A percentile compares a stretch with the other conserved stretches of the same genome.
Conservation (phyloP, 2,888 invertebrate genomes). For the Dynastes maya region DNA sequence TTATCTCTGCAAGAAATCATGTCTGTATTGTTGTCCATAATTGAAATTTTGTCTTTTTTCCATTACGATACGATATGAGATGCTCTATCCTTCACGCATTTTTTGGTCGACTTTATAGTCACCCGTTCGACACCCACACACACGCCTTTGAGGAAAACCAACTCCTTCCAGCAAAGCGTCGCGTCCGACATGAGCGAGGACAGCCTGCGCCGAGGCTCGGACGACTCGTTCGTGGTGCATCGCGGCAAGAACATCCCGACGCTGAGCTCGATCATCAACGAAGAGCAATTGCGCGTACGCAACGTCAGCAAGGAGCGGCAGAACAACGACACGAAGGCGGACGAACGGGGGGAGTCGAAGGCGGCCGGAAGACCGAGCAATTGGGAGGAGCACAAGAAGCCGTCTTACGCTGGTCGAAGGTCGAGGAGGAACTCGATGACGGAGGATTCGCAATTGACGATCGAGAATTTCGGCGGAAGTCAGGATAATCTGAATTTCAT, state of each 20-base stretch:
- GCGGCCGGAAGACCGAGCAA: slow-evolving; percentile 91
- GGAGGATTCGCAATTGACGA: slow-evolving; percentile 91
- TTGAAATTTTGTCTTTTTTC: neutral
- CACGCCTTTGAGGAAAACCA: slow-evolving; percentile 67
- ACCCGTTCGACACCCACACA: slow-evolving; percentile 73
- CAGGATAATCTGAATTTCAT: slow-evolving; percentile 91
- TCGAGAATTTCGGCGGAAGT: slow-evolving; percentile 94
- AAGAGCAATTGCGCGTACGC: slow-evolving; percentile 75
- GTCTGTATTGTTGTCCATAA: no score
- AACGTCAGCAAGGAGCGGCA: slow-evolving; percentile 75
- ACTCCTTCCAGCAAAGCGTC: slow-evolving; percentile 67
- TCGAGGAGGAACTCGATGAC: slow-evolving; percentile 88
- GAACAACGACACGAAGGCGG: slow-evolving; percentile 78
- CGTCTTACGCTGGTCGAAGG: slow-evolving; percentile 85
- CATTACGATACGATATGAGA: no score
- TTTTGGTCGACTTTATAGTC: slow-evolving; percentile 65
- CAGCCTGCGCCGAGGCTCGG: slow-evolving; percentile 68
- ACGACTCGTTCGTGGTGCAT: slow-evolving; percentile 87
- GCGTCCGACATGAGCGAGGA: slow-evolving; percentile 69
- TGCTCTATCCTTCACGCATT: slow-evolving; percentile 17
- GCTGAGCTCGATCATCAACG: slow-evolving; percentile 76
- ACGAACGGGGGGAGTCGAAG: slow-evolving; percentile 76
- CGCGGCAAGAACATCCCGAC: slow-evolving; percentile 86
- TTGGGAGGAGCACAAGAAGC: slow-evolving; percentile 83
- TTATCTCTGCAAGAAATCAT: no score